Conservation (phyloP, 2,113 vertebrate species). For the Henicopernis longicauda region DNA sequence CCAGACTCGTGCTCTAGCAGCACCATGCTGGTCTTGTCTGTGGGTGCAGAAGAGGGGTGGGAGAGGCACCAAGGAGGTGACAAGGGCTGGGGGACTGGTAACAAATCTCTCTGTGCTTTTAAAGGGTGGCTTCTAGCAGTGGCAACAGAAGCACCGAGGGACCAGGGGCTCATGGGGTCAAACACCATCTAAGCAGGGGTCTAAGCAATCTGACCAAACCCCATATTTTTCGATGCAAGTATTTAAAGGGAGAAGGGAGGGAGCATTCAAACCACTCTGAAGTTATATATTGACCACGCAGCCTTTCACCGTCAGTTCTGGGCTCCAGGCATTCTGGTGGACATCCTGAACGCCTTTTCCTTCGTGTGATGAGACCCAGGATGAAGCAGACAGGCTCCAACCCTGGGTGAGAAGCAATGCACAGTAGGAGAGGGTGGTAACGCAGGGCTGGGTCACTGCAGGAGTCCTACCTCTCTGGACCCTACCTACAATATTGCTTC, state of each 20-base stretch:
- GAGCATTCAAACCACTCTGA: neutral
- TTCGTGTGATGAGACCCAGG: neutral
- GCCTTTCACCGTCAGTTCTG: neutral
- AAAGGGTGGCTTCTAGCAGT: neutral
- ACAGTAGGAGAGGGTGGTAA: neutral
- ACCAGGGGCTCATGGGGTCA: accelerated
- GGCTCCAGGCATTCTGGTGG: neutral
- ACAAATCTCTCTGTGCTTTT: neutral
- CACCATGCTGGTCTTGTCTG: neutral
- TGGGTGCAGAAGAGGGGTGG: accelerated
- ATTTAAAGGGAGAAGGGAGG: neutral
- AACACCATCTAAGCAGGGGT: neutral
- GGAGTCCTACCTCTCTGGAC: neutral
- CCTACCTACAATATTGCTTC: neutral
- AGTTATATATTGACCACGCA: neutral
- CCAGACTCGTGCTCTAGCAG: neutral
- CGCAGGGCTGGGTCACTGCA: neutral
- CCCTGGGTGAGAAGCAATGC: neutral
- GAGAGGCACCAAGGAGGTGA: neutral
- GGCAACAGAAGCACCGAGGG: neutral
- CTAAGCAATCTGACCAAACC: neutral
- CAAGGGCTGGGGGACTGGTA: neutral
- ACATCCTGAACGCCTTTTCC: neutral
- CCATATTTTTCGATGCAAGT: accelerated
- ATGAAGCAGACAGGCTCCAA: neutral